These are phyloP conservation scores for Vanessa atalanta DNA, from an alignment of 1,140 invertebrate genomes.

Conservation along the genomic window DNA sequence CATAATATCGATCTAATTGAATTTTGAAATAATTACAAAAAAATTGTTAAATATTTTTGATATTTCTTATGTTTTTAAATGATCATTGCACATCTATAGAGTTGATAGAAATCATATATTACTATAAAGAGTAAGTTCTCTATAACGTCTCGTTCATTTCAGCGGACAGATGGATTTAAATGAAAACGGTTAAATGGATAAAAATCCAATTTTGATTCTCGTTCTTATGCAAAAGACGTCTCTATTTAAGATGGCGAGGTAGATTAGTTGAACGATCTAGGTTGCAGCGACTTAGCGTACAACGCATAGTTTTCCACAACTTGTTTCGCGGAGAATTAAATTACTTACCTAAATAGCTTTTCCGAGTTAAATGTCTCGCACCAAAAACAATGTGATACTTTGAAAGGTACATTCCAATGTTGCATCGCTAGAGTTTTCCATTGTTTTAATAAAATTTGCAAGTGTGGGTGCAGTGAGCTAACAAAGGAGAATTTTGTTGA, in stretches of 20 bases:
- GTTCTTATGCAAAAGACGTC: slow-evolving; percentile 57
- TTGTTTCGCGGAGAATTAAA: slow-evolving; percentile 61
- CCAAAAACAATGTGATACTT: slow-evolving; percentile 58
- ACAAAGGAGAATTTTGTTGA: no score
- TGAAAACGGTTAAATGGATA: slow-evolving; percentile 52
- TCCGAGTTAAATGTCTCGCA: slow-evolving; percentile 56
- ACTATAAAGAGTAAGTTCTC: slow-evolving; percentile 3
- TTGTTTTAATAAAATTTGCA: slow-evolving; percentile 30
- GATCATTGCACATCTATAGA: not conserved
- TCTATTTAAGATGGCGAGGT: slow-evolving; percentile 56
- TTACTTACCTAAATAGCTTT: slow-evolving; percentile 70
- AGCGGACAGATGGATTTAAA: slow-evolving; percentile 40
- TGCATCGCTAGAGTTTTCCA: slow-evolving; percentile 46
- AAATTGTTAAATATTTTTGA: no score
- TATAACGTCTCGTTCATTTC: slow-evolving; percentile 35
- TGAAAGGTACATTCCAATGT: slow-evolving; percentile 52
- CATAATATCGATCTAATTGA: no score
- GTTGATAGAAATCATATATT: not conserved
- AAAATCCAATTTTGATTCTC: slow-evolving; percentile 60
- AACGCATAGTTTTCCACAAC: slow-evolving; percentile 58
- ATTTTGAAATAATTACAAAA: no score
- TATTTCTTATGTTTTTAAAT: not conserved
- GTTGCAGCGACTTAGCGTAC: slow-evolving; percentile 51
- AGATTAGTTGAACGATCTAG: slow-evolving; percentile 56
- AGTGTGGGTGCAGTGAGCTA: no score